Conservation (phyloP, 2,113 vertebrate species). For the Thryonomys swinderianus region DNA sequence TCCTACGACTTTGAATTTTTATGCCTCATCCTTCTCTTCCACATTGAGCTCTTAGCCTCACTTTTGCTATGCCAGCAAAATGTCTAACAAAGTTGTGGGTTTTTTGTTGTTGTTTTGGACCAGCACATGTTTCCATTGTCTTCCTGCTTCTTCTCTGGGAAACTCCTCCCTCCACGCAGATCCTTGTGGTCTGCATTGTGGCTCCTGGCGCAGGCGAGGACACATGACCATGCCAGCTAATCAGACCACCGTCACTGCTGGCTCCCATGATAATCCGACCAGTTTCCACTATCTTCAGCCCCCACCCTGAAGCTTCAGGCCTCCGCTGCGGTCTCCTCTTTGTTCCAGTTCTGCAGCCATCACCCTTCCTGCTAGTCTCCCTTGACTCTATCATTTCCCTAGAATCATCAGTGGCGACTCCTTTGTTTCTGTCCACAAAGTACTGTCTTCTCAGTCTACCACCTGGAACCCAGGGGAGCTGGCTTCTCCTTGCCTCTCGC, state of each 20-base stretch:
- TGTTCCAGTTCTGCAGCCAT: not conserved
- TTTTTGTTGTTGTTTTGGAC: not conserved
- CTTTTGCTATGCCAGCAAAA: not conserved
- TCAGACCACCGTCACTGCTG: not conserved
- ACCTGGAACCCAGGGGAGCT: not conserved
- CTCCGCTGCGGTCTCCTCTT: not conserved
- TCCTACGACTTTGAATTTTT: not conserved
- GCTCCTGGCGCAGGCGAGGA: not conserved
- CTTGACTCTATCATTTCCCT: not conserved
- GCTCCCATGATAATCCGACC: not conserved
- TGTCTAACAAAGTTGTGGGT: not conserved
- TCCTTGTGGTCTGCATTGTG: not conserved
- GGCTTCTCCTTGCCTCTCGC: not conserved
- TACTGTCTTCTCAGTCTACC: not conserved
- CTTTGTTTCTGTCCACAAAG: not conserved
- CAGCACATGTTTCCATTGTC: not conserved
- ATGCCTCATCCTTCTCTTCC: not conserved
- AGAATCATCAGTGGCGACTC: not conserved
- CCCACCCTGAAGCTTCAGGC: not conserved
- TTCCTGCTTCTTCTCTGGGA: constrained; percentile 11
- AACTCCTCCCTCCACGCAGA: not conserved
- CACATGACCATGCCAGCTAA: not conserved
- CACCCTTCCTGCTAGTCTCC: not conserved
- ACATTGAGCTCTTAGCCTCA: not conserved
- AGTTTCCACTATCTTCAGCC: not conserved